phyloP scores from a whole-genome alignment of 2,888 invertebrate species.

The Hirtodrosophila duncani region DNA sequence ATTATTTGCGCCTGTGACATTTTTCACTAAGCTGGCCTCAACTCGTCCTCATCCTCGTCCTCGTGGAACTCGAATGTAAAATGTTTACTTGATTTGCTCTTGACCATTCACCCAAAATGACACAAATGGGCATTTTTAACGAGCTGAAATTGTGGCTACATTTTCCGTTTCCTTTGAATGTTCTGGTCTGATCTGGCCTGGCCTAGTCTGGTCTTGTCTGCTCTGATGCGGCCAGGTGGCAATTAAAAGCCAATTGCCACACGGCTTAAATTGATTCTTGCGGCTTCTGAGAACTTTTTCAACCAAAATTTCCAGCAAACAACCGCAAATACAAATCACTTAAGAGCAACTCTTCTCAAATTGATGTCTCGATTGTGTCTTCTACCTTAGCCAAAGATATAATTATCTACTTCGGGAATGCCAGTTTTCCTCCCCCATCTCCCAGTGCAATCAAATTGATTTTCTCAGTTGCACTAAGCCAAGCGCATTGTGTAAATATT shows the following conservation, averaged over 20 bases:
- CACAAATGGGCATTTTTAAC: constrained; percentile 12
- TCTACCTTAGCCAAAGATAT: no score
- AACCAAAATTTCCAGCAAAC: no score
- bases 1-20: constrained; percentile 64
- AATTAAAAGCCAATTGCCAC: constrained; percentile 30
- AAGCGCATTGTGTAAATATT: no score
- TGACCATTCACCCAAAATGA: constrained; percentile 20
- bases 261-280: constrained; percentile 14
- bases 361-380: no score
- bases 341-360: no score
- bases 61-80: constrained; percentile 34
- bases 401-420: no score
- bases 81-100: constrained; percentile 37
- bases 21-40: constrained; percentile 52
- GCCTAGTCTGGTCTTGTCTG: background rate
- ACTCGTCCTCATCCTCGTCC: no score
- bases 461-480: no score
- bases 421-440: no score
- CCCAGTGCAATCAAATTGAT: no score
- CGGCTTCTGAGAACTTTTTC: no score
- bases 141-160: constrained; percentile 42
- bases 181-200: background rate
- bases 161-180: background rate
- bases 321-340: no score
- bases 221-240: constrained; percentile 8